Evolutionary conservation across 1,140 invertebrate species (phyloP).

Genomic region (Kradibia gibbosae): DNA sequence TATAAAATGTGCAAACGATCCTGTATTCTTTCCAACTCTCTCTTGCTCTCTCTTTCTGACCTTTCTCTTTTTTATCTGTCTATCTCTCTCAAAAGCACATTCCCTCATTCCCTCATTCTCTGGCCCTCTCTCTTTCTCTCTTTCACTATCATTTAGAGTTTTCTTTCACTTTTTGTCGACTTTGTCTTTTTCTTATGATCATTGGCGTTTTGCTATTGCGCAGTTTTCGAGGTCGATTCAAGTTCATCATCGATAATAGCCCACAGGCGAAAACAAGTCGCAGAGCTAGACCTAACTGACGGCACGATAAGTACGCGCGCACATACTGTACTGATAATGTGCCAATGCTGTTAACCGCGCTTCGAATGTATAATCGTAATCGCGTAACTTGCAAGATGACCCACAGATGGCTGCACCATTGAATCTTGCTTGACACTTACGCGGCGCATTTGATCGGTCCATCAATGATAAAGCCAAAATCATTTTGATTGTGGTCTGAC

Average conservation of each 20-base stretch:
- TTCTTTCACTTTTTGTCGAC: not conserved
- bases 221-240: constrained; percentile 67
- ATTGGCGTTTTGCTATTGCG: constrained; percentile 57
- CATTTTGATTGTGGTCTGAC: not conserved
- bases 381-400: constrained; percentile 14
- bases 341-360: not conserved
- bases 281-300: constrained; percentile 63
- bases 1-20: not conserved
- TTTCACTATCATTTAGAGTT: not conserved
- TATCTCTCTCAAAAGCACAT: too few relatives aligned
- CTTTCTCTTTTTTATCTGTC: too few relatives aligned
- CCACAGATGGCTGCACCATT: constrained; percentile 40
- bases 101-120: not conserved
- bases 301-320: constrained; percentile 63
- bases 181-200: not conserved
- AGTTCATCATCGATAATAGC: constrained; percentile 73
- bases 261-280: constrained; percentile 65
- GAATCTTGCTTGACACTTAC: not conserved
- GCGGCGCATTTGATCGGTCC: not conserved
- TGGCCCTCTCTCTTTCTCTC: not conserved
- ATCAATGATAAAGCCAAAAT: not conserved
- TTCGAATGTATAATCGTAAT: not conserved
- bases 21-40: not conserved
- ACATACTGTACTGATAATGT: constrained; percentile 23
- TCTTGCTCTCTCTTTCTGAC: not conserved